Percentiles rank a stretch among this genome's conserved stretches.
These are phyloP conservation scores for Potamilus streckersoni DNA, from an alignment of 1,140 invertebrate genomes.

Conservation along the genomic window DNA sequence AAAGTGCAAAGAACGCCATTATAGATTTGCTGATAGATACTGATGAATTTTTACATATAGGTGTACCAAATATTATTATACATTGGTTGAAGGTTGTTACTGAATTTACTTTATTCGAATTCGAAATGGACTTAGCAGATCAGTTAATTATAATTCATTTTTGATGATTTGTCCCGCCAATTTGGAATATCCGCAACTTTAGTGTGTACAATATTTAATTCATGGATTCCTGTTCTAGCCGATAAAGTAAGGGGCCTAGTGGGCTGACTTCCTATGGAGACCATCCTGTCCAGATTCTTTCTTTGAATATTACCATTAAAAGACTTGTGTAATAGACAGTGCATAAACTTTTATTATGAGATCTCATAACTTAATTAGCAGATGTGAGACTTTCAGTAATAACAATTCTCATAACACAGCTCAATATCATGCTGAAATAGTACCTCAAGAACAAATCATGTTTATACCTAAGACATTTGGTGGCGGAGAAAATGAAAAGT, in stretches of 20 bases:
- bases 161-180: too few relatives aligned
- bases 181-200: too few relatives aligned
- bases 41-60: too few relatives aligned
- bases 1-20: too few relatives aligned
- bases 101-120: too few relatives aligned
- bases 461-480: slow-evolving; percentile 54
- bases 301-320: slow-evolving; percentile 13
- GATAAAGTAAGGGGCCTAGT: background rate
- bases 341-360: slow-evolving; percentile 35
- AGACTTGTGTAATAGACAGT: slow-evolving; percentile 34
- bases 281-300: slow-evolving; percentile 20
- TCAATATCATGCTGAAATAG: slow-evolving; percentile 56
- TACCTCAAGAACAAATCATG: slow-evolving; percentile 52
- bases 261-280: slow-evolving; percentile 26
- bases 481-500: slow-evolving; percentile 49
- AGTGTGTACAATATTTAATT: too few relatives aligned
- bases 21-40: too few relatives aligned
- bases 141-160: too few relatives aligned
- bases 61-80: too few relatives aligned
- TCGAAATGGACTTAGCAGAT: too few relatives aligned
- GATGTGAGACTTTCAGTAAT: slow-evolving; percentile 28
- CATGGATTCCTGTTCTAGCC: too few relatives aligned
- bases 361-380: slow-evolving; percentile 18
- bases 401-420: slow-evolving; percentile 42
- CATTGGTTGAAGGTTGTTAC: too few relatives aligned